phyloP scores from a whole-genome alignment of 2,113 vertebrate genomes.

The Furnarius figulus region DNA sequence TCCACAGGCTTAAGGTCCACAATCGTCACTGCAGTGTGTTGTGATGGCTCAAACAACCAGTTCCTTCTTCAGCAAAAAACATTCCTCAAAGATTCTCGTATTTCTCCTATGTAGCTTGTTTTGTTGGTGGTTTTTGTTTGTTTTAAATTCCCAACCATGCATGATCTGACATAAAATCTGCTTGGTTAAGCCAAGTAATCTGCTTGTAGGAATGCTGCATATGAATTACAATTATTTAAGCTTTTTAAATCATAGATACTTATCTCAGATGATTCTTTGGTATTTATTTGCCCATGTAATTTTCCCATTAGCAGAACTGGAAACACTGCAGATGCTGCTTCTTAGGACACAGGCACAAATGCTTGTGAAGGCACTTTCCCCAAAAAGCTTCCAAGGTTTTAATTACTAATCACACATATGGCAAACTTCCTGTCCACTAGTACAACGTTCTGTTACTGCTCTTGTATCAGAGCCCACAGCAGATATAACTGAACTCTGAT shows the following conservation, averaged over 20 bases:
- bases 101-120: background rate
- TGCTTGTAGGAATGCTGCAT: background rate
- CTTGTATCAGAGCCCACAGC: background rate
- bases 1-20: background rate
- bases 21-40: background rate
- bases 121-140: background rate
- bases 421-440: background rate
- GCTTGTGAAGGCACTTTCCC: conserved; percentile 42
- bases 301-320: conserved; percentile 2
- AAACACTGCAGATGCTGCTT: background rate
- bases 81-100: background rate
- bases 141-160: background rate
- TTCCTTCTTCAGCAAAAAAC: background rate
- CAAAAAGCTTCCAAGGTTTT: conserved; percentile 14
- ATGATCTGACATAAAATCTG: background rate
- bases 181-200: background rate
- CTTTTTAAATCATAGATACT: background rate
- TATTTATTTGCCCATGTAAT: background rate
- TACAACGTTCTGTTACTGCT: background rate
- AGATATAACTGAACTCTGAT: background rate
- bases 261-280: background rate
- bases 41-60: background rate
- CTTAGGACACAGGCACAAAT: conserved; percentile 33
- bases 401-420: background rate
- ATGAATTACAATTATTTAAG: background rate